Percentiles rank a stretch among this genome's conserved stretches.
Conservation (phyloP, 1,140 invertebrate genomes). For the Aphelenchoides besseyi region DNA sequence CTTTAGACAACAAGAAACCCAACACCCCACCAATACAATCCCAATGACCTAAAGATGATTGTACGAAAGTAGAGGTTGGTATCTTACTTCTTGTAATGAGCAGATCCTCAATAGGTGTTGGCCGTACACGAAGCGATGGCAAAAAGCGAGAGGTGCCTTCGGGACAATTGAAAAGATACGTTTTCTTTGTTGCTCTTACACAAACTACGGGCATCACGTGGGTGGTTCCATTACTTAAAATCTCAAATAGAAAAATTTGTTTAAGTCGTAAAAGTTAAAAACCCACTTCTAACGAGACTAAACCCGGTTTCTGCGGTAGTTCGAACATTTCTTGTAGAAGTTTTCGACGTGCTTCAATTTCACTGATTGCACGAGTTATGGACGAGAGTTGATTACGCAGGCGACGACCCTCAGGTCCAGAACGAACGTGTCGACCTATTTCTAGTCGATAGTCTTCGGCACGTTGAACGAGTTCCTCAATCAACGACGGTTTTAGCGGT, state of each 20-base stretch:
- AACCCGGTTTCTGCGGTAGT: neutral
- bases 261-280: neutral
- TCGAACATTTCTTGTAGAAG: neutral
- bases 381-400: neutral
- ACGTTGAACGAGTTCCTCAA: neutral
- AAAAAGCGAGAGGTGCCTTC: constrained; percentile 47
- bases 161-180: constrained; percentile 57
- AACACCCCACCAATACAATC: constrained; percentile 13
- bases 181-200: constrained; percentile 42
- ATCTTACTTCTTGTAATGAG: constrained; percentile 51
- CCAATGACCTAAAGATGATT: constrained; percentile 15
- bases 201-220: constrained; percentile 47
- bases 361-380: neutral
- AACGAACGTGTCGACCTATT: neutral
- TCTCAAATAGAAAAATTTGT: constrained; percentile 33
- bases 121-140: constrained; percentile 35
- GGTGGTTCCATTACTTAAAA: constrained; percentile 55
- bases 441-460: neutral
- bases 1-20: constrained; percentile 9
- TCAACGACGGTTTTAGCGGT: neutral
- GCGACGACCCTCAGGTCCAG: neutral
- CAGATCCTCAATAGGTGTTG: constrained; percentile 42
- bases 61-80: neutral
- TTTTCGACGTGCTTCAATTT: neutral
- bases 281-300: neutral